phyloP scores from a whole-genome alignment of 92 coral and sea anemone genomes.

The Porites lobata region DNA sequence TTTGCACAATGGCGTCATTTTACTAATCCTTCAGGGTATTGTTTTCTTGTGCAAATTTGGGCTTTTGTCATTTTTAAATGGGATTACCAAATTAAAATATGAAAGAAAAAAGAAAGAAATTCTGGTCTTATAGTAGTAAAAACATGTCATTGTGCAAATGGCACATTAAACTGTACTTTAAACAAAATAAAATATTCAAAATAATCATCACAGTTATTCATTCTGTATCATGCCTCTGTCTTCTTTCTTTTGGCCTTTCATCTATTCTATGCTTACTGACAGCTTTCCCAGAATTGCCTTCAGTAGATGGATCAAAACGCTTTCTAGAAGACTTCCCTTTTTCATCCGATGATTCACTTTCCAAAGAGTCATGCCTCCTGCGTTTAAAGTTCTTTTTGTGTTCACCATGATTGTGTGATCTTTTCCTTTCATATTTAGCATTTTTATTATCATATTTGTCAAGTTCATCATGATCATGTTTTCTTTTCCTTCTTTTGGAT shows the following conservation, averaged over 20 bases:
- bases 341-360: constrained; percentile 28
- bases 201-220: neutral
- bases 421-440: constrained; percentile 21
- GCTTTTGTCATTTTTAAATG: neutral
- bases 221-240: constrained; percentile 58
- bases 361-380: constrained; percentile 37
- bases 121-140: too few species aligned
- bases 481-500: constrained; percentile 25
- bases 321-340: constrained; percentile 15
- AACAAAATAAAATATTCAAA: neutral
- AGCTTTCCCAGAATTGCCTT: constrained; percentile 7
- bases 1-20: too few species aligned
- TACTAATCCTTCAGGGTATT: too few species aligned
- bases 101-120: too few species aligned
- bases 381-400: constrained; percentile 9
- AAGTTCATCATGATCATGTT: constrained; percentile 36
- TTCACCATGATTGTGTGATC: constrained; percentile 39
- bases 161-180: neutral
- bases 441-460: neutral
- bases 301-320: constrained; percentile 45
- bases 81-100: too few species aligned
- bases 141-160: too few species aligned
- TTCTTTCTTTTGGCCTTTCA: constrained; percentile 28
- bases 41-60: too few species aligned
- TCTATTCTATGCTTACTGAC: neutral